These are phyloP conservation scores for Zosterops japonicus DNA, from an alignment of 2,113 vertebrate genomes.

Conservation along the genomic window DNA sequence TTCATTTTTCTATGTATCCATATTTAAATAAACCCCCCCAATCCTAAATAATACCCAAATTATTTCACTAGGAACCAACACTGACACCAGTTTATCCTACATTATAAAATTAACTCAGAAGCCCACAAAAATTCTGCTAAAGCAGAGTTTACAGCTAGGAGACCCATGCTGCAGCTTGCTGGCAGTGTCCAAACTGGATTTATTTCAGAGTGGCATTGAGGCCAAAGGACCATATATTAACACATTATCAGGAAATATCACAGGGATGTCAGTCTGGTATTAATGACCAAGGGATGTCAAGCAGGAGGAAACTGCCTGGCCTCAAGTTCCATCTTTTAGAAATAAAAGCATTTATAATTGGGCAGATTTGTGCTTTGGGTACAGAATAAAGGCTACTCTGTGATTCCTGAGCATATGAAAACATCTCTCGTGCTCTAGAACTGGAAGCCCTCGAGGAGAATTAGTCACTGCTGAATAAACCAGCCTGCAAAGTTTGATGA, in stretches of 20 bases:
- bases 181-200: not conserved
- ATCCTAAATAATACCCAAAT: no score
- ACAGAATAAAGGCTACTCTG: not conserved
- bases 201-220: not conserved
- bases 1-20: not conserved
- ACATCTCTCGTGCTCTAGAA: not conserved
- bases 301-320: not conserved
- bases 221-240: not conserved
- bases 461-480: not conserved
- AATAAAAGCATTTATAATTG: not conserved
- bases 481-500: not conserved
- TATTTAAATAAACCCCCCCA: fast-evolving
- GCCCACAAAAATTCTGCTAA: not conserved
- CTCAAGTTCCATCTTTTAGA: not conserved
- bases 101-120: not conserved
- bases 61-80: not conserved
- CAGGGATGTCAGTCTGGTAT: not conserved
- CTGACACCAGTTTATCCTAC: not conserved
- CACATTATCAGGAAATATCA: not conserved
- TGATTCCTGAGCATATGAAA: not conserved
- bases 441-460: not conserved
- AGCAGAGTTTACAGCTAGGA: not conserved
- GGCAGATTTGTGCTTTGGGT: not conserved
- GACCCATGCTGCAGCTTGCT: not conserved
- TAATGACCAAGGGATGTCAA: not conserved